Base-by-base conservation (phyloP, 1,140 invertebrate species). In the Drosophila bocki region DNA sequence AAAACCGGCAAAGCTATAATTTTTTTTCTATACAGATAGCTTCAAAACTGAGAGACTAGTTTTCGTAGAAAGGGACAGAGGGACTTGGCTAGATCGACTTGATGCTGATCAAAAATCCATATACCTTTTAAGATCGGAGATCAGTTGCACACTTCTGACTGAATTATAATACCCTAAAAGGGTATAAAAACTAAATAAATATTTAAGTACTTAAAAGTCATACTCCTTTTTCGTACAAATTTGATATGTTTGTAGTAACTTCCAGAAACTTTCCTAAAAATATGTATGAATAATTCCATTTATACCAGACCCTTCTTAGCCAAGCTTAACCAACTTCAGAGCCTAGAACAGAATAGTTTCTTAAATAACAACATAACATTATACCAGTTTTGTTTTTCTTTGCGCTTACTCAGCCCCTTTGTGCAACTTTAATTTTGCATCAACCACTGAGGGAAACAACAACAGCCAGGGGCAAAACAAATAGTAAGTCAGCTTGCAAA, bases 401-500 rank as follows among this genome's bases (percentile, higher is more conserved):
- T 33, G 19, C 8, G 26, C 15, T 17, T 33, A 19, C 44, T 45
- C 32, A 65, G 29, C 19, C 13, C 32, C 44, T 44, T 37, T 15
- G n/a, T 41, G 33, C 13, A 17, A 22, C 48, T 70, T 71, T 19
- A 45, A 60, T 59, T 63, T 58, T 60, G 51, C 47, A 56, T 57
- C 50, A 39, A 32, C 67, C 53, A 48, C 63, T 26, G 41, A 39
- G 11, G 32, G n/a, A 44, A 58, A 48, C 17, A 50, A 70, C 59
- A 78, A 57, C 41, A 48, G 53, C 17, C 72, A 22, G n/a, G 11
- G 29, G 15, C 19, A 68, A 41, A 64, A 48, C 37, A 86, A 68
- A 72, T 54, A 17, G 41, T 42, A 70, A 64, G 54, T 54, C 54
- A 47, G 75, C 56, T 65, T 54, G 51, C 45, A 53, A 45, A 74